These are phyloP conservation scores for Sebastes iracundus DNA, from an alignment of 2,797 vertebrate genomes.

Conservation along the genomic window DNA sequence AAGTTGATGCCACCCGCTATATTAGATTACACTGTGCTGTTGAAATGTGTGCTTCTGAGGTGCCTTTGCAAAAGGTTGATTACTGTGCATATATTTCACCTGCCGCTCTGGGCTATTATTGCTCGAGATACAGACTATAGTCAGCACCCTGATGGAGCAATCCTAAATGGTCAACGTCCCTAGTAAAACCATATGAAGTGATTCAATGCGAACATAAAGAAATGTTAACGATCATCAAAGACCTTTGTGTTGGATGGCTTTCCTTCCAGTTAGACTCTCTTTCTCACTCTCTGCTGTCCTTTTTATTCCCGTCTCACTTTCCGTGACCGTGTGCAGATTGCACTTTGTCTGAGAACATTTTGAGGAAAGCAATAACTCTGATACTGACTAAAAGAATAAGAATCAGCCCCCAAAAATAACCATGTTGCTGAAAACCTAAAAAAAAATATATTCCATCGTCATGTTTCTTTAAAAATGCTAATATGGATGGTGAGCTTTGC, in stretches of 20 bases:
- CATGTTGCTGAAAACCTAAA: not conserved
- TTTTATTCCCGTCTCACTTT: conserved; percentile 59
- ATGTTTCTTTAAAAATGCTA: conserved; percentile 20
- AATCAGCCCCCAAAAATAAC: not conserved
- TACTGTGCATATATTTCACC: conserved; percentile 92
- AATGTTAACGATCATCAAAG: conserved; percentile 81
- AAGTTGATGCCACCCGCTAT: conserved; percentile 78
- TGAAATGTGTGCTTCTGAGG: conserved; percentile 90
- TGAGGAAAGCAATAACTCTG: conserved; percentile 20
- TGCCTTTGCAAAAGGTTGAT: conserved; percentile 93
- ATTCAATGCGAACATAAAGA: conserved; percentile 85
- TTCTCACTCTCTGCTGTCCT: conserved; percentile 54
- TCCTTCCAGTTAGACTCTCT: conserved; percentile 53
- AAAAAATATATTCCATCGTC: not conserved
- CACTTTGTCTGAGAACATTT: conserved; percentile 2
- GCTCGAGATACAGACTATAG: conserved; percentile 87
- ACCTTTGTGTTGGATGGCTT: conserved; percentile 80
- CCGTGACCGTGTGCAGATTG: conserved; percentile 16
- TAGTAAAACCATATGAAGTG: conserved; percentile 86
- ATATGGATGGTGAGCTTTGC: conserved; percentile 36
- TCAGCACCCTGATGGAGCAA: conserved; percentile 87
- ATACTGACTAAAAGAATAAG: not conserved
- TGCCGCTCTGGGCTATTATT: conserved; percentile 91
- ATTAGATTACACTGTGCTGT: conserved; percentile 87
- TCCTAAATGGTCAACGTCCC: conserved; percentile 84